These are phyloP conservation scores for Bombyx mori DNA, from an alignment of 1,140 invertebrate genomes.

Conservation along the genomic window DNA sequence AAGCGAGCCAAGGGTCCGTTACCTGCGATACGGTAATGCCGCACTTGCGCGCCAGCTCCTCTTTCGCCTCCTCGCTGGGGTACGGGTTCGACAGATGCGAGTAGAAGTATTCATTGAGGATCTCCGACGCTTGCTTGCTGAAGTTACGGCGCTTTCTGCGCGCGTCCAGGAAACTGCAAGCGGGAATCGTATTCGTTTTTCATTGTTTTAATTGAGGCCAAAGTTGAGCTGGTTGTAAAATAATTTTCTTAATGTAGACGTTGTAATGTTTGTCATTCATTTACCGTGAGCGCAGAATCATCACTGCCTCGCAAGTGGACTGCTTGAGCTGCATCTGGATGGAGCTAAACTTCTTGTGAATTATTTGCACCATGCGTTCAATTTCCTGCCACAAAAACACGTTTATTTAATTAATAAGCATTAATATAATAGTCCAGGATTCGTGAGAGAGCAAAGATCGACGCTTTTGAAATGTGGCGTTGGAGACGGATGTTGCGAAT, in stretches of 20 bases:
- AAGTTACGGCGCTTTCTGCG: constrained; percentile 99
- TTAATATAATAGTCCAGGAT: too few relatives aligned
- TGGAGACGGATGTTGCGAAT: too few relatives aligned
- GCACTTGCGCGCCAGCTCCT: constrained; percentile 99
- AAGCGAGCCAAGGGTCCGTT: constrained; percentile 10
- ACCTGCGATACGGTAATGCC: constrained; percentile 91
- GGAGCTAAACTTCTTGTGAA: constrained; percentile 99
- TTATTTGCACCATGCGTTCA: constrained; percentile 99
- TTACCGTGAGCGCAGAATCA: constrained; percentile 91
- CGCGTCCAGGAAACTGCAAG: constrained; percentile 92
- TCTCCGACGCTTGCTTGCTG: constrained; percentile 99
- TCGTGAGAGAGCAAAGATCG: too few relatives aligned
- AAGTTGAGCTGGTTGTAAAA: constrained; percentile 33
- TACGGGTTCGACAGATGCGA: constrained; percentile 99
- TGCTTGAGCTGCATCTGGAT: constrained; percentile 99
- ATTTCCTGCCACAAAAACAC: constrained; percentile 83
- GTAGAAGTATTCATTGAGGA: constrained; percentile 99
- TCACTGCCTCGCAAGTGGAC: constrained; percentile 99
- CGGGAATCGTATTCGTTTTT: constrained; percentile 19
- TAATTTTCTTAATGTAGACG: too few relatives aligned
- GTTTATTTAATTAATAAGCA: too few relatives aligned
- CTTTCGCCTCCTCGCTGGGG: constrained; percentile 99
- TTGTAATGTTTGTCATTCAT: too few relatives aligned
- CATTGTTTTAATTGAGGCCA: constrained; percentile 21
- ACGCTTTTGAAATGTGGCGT: too few relatives aligned